These are phyloP conservation scores for Oryzias curvinotus DNA, from an alignment of 2,113 vertebrate species.

Conservation along the genomic window DNA sequence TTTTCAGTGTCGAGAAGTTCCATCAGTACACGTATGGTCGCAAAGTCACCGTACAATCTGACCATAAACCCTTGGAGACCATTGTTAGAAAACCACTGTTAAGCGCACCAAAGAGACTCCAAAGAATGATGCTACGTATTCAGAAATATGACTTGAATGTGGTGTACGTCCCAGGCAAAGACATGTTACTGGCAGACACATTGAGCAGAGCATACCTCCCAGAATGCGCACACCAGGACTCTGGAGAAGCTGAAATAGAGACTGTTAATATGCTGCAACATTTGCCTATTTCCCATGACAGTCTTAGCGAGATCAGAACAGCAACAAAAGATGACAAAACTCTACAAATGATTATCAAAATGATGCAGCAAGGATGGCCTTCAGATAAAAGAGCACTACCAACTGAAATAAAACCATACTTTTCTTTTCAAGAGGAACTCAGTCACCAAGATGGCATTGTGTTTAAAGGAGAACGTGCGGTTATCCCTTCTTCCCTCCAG, in stretches of 20 bases:
- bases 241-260: not conserved
- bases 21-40: constrained; percentile 10
- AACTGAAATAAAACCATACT: not conserved
- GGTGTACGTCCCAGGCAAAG: not conserved
- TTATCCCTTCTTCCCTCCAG: not conserved
- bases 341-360: not conserved
- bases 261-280: too few species aligned
- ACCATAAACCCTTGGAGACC: not conserved
- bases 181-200: not conserved
- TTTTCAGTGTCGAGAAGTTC: constrained; percentile 19
- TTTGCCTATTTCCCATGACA: too few species aligned
- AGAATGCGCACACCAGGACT: not conserved
- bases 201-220: not conserved
- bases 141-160: constrained; percentile 8
- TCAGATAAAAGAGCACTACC: not conserved
- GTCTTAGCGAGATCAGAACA: too few species aligned
- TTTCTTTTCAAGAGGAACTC: not conserved
- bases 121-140: not conserved
- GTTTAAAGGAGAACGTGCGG: not conserved
- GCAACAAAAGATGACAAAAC: not conserved
- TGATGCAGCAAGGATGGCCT: not conserved
- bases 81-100: not conserved
- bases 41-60: not conserved
- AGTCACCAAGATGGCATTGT: not conserved
- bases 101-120: not conserved